Conservation (phyloP, 1,140 invertebrate genomes). For the Drosophila novamexicana region DNA sequence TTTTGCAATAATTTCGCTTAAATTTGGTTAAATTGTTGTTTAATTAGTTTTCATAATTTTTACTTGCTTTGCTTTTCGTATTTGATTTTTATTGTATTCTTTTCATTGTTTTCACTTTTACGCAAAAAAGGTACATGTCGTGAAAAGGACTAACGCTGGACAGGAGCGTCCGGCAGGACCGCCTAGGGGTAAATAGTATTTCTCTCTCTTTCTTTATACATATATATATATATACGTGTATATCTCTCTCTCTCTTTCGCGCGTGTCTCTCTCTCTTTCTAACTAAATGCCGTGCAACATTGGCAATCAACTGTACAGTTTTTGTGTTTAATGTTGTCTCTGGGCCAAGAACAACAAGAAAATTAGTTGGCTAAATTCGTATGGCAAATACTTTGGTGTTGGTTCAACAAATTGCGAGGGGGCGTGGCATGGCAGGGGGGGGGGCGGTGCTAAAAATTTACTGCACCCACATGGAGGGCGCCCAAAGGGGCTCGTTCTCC, state of each 20-base stretch:
- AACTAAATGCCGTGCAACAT: constrained; percentile 51
- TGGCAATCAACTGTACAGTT: constrained; percentile 46
- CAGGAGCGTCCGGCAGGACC: constrained; percentile 53
- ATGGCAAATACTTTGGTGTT: constrained; percentile 81
- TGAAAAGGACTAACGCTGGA: constrained; percentile 76
- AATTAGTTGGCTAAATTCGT: constrained; percentile 68
- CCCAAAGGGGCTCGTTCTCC: constrained; percentile 98
- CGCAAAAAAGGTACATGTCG: constrained; percentile 79
- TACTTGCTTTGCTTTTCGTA: constrained; percentile 25
- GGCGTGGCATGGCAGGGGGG: not conserved
- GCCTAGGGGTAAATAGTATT: constrained; percentile 63
- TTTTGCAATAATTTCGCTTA: constrained; percentile 22
- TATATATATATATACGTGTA: constrained; percentile 15
- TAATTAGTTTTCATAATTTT: constrained; percentile 46
- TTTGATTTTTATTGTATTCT: constrained; percentile 68
- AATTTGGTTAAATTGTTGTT: constrained; percentile 34
- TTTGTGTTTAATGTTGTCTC: not conserved
- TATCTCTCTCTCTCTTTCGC: constrained; percentile 14
- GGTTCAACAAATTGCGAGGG: constrained; percentile 52
- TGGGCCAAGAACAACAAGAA: constrained; percentile 9
- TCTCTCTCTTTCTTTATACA: constrained; percentile 15
- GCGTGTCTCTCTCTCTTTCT: constrained; percentile 22
- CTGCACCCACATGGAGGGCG: constrained; percentile 97
- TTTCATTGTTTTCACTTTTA: constrained; percentile 78
- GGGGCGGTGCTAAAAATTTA: constrained; percentile 83